Evolutionary conservation across 2,113 vertebrate genomes (phyloP).

Genomic region (Amia ocellicauda): DNA sequence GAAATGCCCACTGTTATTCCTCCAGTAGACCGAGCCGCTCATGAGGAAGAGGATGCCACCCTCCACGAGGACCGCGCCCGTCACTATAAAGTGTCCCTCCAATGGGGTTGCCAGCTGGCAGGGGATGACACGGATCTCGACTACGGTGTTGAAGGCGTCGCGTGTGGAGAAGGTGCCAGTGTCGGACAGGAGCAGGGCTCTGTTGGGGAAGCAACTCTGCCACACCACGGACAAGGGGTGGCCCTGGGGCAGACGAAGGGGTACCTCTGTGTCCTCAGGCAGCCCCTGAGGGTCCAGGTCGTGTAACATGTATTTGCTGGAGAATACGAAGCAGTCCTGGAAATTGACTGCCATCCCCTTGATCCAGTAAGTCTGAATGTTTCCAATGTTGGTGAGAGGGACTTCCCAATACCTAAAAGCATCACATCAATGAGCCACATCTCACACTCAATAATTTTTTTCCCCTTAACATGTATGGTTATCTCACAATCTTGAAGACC

Average conservation of each 20-base stretch:
- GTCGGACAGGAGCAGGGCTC: conserved; percentile 12
- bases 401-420: conserved; percentile 10
- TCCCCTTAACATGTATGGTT: no score
- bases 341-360: conserved; percentile 7
- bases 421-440: no score
- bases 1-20: neutral
- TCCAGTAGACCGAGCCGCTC: conserved; percentile 9
- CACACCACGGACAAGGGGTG: neutral
- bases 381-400: neutral
- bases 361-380: conserved; percentile 2
- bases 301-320: neutral
- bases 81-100: conserved; percentile 13
- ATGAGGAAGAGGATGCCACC: conserved; percentile 11
- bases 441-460: no score
- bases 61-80: conserved; percentile 9
- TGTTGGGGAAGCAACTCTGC: conserved; percentile 2
- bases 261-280: neutral
- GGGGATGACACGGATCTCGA: conserved; percentile 17
- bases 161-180: neutral
- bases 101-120: neutral
- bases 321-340: conserved; percentile 7
- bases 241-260: conserved; percentile 2
- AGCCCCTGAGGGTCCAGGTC: neutral
- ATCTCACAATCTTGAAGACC: no score
- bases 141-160: neutral